phyloP scores from a whole-genome alignment of 2,797 vertebrate genomes.

The Hipposideros larvatus region DNA sequence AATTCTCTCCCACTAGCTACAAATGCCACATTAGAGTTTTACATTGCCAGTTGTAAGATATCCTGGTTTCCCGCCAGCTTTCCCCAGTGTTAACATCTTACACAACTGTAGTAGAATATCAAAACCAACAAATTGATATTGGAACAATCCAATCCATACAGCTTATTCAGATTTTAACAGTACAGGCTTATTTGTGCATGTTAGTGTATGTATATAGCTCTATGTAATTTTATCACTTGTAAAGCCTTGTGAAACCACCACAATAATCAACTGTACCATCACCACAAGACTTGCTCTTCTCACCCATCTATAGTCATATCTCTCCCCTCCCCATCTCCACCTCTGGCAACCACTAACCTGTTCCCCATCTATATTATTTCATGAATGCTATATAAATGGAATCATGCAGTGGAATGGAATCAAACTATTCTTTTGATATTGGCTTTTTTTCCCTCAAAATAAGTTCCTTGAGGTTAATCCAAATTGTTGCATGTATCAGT shows the following conservation, averaged over 20 bases:
- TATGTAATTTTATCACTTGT: not conserved
- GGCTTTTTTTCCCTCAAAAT: not conserved
- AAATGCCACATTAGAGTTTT: constrained; percentile 5
- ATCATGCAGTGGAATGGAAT: not conserved
- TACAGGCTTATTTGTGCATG: not conserved
- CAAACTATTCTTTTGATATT: not conserved
- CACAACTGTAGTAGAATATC: not conserved
- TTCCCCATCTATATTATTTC: not conserved
- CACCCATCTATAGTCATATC: not conserved
- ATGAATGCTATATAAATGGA: not conserved
- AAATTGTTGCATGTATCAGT: not conserved
- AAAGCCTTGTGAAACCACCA: not conserved
- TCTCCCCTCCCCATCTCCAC: not conserved
- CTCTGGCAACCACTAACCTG: not conserved
- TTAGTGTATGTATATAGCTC: not conserved
- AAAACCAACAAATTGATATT: not conserved
- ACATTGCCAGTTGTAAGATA: not conserved
- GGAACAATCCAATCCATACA: not conserved
- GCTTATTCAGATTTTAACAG: constrained; percentile 5
- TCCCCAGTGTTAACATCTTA: not conserved
- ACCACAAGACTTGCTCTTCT: not conserved
- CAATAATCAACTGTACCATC: not conserved
- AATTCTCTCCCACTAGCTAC: not conserved
- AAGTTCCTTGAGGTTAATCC: not conserved
- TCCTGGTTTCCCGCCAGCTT: not conserved